Evolutionary conservation across 2,113 vertebrate genomes (phyloP).

Genomic region (Condylura cristata): DNA sequence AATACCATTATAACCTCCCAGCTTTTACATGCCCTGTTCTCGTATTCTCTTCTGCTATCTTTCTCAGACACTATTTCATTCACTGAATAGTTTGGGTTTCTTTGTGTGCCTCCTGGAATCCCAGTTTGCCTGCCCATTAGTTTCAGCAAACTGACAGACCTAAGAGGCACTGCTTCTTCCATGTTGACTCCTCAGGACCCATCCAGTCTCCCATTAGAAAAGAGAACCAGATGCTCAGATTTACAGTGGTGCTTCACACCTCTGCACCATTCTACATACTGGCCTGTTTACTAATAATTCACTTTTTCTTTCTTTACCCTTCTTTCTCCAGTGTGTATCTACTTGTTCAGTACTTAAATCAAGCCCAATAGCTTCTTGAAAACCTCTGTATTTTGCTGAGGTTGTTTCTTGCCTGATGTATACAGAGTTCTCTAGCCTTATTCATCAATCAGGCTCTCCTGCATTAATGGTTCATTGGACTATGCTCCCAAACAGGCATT

Average conservation of each 20-base stretch:
- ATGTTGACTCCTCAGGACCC: neutral
- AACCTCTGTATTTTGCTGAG: neutral
- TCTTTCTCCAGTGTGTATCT: neutral
- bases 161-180: neutral
- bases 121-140: neutral
- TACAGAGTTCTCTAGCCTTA: neutral
- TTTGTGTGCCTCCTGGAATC: neutral
- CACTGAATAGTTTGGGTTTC: neutral
- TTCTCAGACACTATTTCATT: neutral
- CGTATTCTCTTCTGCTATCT: neutral
- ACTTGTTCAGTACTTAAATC: neutral
- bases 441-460: neutral
- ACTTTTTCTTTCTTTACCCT: neutral
- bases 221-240: neutral
- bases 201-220: neutral
- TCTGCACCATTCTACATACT: neutral
- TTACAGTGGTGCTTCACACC: neutral
- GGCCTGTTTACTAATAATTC: neutral
- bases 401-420: neutral
- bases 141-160: neutral
- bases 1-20: neutral
- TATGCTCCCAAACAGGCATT: neutral
- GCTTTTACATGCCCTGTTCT: neutral
- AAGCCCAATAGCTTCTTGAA: slow-evolving; percentile 2
- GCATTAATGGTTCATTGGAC: neutral